These are phyloP conservation scores for Sinotaia quadrata DNA, from an alignment of 2,888 invertebrate species.

Conservation along the genomic window DNA sequence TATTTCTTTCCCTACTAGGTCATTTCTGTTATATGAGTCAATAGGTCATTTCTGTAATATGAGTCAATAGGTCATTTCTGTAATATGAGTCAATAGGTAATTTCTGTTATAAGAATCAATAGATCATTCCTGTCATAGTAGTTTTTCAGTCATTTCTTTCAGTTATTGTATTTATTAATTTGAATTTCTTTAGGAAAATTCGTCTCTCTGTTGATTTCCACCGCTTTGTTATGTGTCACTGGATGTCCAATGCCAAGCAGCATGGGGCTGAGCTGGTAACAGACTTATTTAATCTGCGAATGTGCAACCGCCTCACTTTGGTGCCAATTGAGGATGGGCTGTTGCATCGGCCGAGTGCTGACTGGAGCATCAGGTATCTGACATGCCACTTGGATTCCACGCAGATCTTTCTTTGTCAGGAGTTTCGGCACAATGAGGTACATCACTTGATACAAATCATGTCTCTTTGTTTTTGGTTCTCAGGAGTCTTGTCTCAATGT, in stretches of 20 bases:
- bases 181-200: constrained; percentile 83
- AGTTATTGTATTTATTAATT: background rate
- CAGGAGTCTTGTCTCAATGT: no score
- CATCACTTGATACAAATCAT: no score
- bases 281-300: constrained; percentile 60
- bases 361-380: constrained; percentile 94
- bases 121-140: background rate
- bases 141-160: background rate
- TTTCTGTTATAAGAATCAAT: background rate
- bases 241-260: constrained; percentile 98
- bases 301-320: constrained; percentile 76
- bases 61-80: no score
- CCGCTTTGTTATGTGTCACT: constrained; percentile 86
- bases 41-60: no score
- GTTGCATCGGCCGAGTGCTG: constrained; percentile 86
- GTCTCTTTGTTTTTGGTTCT: no score
- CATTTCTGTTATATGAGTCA: no score
- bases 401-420: constrained; percentile 74
- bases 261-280: constrained; percentile 77
- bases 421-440: constrained; percentile 33
- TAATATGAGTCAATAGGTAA: background rate
- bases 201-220: constrained; percentile 90
- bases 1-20: no score
- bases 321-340: constrained; percentile 85
- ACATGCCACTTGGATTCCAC: constrained; percentile 83